These are phyloP conservation scores for Drosophila crucigera DNA, from an alignment of 2,888 invertebrate genomes.

Conservation along the genomic window DNA sequence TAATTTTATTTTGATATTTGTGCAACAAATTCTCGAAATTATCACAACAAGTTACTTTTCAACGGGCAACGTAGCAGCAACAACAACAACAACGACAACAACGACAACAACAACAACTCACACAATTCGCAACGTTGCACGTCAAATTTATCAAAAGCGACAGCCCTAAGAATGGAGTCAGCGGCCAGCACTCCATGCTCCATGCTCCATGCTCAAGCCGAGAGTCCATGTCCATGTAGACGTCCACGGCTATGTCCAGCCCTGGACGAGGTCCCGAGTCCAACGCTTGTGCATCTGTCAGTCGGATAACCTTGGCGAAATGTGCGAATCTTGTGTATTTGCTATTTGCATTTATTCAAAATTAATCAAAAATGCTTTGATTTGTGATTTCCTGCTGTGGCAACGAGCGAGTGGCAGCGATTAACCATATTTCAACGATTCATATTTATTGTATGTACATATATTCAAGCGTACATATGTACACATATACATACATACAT, in stretches of 20 bases:
- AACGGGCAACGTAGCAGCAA: conserved; percentile 19
- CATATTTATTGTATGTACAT: background rate
- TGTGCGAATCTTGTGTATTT: conserved; percentile 48
- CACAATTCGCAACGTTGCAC: conserved; percentile 46
- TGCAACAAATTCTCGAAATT: conserved; percentile 73
- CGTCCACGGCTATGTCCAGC: conserved; percentile 15
- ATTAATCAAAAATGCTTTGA: conserved; percentile 83
- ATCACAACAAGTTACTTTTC: conserved; percentile 79
- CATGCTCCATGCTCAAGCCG: background rate
- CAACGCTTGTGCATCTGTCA: conserved; percentile 62
- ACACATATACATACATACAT: background rate
- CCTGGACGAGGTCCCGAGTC: conserved; percentile 4
- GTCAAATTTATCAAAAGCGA: conserved; percentile 77
- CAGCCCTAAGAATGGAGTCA: conserved; percentile 70
- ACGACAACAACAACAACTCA: conserved; percentile 39
- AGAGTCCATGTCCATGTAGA: background rate
- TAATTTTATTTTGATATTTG: conserved; percentile 81
- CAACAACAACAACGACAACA: background rate
- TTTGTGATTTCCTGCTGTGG: conserved; percentile 84
- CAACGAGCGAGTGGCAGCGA: conserved; percentile 5
- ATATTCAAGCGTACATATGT: background rate
- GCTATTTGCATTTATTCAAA: conserved; percentile 80
- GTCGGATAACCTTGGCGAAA: conserved; percentile 65
- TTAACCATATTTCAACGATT: background rate
- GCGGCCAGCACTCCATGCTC: conserved; percentile 10